phyloP scores from a whole-genome alignment of 1,140 invertebrate genomes.

The Galleria mellonella region DNA sequence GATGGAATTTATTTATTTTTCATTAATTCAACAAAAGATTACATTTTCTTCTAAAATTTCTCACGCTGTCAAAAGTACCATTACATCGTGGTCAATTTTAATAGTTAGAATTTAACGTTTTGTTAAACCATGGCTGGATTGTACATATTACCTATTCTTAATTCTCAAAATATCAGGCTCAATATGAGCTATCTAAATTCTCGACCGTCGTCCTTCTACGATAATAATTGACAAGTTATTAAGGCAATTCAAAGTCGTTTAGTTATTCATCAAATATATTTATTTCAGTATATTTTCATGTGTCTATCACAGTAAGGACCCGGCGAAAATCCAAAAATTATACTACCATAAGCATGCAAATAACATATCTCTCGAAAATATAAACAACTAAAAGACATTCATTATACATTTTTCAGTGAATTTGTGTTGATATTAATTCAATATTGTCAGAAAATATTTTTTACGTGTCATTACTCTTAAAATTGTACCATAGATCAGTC shows the following conservation, averaged over 20 bases:
- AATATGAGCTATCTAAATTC: conserved; percentile 71
- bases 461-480: conserved; percentile 47
- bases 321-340: conserved; percentile 69
- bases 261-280: conserved; percentile 10
- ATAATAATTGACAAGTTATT: conserved; percentile 47
- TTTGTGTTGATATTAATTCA: conserved; percentile 17
- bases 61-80: conserved; percentile 48
- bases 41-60: conserved; percentile 40
- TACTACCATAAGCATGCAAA: conserved; percentile 59
- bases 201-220: conserved; percentile 43
- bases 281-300: conserved; percentile 28
- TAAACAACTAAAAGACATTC: conserved; percentile 44
- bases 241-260: conserved; percentile 40
- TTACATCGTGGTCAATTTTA: conserved; percentile 41
- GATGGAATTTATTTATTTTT: conserved; percentile 70
- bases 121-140: conserved; percentile 57
- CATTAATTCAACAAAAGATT: conserved; percentile 61
- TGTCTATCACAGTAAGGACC: conserved; percentile 66
- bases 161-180: conserved; percentile 66
- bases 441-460: conserved; percentile 51
- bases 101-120: conserved; percentile 43
- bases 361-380: conserved; percentile 40
- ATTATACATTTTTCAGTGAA: conserved; percentile 15
- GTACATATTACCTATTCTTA: conserved; percentile 61
- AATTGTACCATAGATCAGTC: conserved; percentile 69